These are phyloP conservation scores for Enteromius afrohamiltoni DNA, from an alignment of 2,797 vertebrate genomes.

Conservation along the genomic window DNA sequence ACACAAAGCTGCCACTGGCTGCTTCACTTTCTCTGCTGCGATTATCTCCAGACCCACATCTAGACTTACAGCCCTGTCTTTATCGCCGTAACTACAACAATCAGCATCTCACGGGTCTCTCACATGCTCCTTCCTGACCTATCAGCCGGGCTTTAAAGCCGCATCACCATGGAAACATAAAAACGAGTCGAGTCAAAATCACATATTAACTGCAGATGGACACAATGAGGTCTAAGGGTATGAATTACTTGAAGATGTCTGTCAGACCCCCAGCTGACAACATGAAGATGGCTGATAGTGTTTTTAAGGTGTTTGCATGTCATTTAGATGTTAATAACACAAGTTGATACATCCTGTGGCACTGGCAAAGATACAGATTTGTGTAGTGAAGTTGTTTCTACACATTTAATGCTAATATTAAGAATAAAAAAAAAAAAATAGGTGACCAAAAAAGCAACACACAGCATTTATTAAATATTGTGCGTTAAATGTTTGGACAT, in stretches of 20 bases:
- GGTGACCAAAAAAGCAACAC: neutral
- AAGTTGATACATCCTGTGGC: neutral
- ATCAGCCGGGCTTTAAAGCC: constrained; percentile 35
- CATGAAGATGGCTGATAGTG: neutral
- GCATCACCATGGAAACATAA: constrained; percentile 49
- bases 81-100: constrained; percentile 40
- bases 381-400: neutral
- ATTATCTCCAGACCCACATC: constrained; percentile 33
- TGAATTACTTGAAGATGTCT: constrained; percentile 41
- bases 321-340: neutral
- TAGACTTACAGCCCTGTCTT: constrained; percentile 28
- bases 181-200: constrained; percentile 38
- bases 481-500: neutral
- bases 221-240: constrained; percentile 47
- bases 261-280: constrained; percentile 31
- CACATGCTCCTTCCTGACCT: constrained; percentile 37
- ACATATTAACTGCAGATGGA: constrained; percentile 44
- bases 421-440: neutral
- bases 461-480: neutral
- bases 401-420: neutral
- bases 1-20: constrained; percentile 24
- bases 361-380: neutral
- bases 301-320: constrained; percentile 12
- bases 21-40: constrained; percentile 22
- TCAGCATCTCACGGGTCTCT: constrained; percentile 29